Percentiles rank a stretch among this genome's conserved stretches.
Evolutionary conservation across 2,797 vertebrate species (phyloP).

Genomic region (Rhinichthys osculus): DNA sequence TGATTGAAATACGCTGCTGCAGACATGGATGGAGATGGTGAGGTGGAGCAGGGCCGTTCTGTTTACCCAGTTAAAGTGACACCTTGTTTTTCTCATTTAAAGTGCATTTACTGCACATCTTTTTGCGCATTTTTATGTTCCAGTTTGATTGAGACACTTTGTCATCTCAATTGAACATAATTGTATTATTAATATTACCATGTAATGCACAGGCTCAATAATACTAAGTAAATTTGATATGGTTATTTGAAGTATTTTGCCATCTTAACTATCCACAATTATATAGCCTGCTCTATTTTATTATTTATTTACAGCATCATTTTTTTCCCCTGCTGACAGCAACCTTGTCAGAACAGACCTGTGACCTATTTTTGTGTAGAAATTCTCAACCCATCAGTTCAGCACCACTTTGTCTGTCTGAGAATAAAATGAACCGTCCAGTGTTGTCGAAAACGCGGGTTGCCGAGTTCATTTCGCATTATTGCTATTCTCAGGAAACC

Average conservation of each 20-base stretch:
- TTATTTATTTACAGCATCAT: background rate
- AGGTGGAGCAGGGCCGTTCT: slow-evolving; percentile 9
- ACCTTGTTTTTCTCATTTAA: slow-evolving; percentile 12
- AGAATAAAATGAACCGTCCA: background rate
- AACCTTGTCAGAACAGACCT: background rate
- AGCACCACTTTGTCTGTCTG: background rate
- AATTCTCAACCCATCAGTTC: background rate
- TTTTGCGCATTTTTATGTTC: too few species aligned
- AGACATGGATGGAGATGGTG: slow-evolving; percentile 24
- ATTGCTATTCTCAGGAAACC: slow-evolving; percentile 37
- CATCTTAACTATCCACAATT: background rate
- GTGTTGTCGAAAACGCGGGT: background rate
- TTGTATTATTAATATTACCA: too few species aligned
- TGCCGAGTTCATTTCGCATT: background rate
- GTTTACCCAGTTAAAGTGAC: slow-evolving; percentile 39
- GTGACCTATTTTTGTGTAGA: background rate
- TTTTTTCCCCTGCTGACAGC: too few species aligned
- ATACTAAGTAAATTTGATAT: background rate
- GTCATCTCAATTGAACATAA: background rate
- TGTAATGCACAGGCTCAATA: too few species aligned
- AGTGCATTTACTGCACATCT: background rate
- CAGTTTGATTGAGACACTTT: too few species aligned
- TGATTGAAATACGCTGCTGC: slow-evolving; percentile 41
- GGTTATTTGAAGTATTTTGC: background rate
- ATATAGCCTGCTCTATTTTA: background rate